These are phyloP conservation scores for Nemotelus pantherinus DNA, from an alignment of 2,888 invertebrate genomes.

Conservation along the genomic window DNA sequence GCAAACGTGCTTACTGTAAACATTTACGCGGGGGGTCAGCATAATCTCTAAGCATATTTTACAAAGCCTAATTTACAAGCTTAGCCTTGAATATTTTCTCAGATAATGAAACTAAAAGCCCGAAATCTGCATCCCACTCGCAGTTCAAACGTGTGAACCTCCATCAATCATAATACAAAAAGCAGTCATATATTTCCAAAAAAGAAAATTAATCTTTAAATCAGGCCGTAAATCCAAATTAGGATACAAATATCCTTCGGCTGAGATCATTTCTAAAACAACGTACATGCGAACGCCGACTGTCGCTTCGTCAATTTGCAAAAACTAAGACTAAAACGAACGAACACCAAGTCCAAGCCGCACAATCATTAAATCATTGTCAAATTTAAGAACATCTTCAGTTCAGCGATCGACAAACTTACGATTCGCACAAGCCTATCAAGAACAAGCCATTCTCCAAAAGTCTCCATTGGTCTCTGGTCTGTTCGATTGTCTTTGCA, in stretches of 20 bases:
- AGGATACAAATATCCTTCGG: neutral
- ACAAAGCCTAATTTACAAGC: no score
- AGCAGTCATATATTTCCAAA: no score
- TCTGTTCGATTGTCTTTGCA: neutral
- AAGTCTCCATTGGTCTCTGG: neutral
- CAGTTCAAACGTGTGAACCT: no score
- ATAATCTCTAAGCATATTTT: no score
- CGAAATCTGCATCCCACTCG: no score
- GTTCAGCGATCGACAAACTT: constrained; percentile 12
- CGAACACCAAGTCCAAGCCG: neutral
- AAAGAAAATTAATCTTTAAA: neutral
- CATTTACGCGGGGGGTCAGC: no score
- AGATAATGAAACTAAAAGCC: no score
- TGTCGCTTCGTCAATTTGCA: neutral
- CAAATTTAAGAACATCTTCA: constrained; percentile 31
- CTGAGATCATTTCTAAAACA: constrained; percentile 30
- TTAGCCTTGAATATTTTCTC: no score
- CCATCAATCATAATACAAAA: no score
- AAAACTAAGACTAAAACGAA: neutral
- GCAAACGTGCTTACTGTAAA: no score
- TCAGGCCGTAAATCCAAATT: neutral
- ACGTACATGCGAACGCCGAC: constrained; percentile 2
- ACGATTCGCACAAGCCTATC: constrained; percentile 14
- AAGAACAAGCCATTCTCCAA: neutral
- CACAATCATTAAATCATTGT: constrained; percentile 33